These are phyloP conservation scores for Crioceris asparagi DNA, from an alignment of 2,888 invertebrate species.

Conservation along the genomic window DNA sequence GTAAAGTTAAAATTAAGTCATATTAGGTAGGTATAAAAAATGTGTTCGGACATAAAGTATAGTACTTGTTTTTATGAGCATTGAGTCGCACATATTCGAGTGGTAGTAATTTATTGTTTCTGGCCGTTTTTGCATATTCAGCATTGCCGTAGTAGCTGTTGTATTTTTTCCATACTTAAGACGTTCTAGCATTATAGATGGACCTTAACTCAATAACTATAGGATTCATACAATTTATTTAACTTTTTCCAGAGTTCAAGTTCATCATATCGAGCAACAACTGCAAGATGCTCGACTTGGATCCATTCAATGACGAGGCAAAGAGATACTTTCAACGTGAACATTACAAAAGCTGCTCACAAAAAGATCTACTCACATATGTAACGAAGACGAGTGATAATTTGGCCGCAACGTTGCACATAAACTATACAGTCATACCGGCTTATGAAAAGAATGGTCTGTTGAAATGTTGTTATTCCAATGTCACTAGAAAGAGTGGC, in stretches of 20 bases:
- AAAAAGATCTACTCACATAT: conserved; percentile 32
- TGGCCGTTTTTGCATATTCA: too few species aligned
- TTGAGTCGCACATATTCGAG: too few species aligned
- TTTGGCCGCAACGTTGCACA: conserved; percentile 26
- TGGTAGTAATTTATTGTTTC: too few species aligned
- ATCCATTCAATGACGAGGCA: conserved; percentile 47
- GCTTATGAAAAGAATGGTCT: conserved; percentile 26
- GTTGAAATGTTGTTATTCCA: conserved; percentile 29
- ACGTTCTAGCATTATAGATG: too few species aligned
- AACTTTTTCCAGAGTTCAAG: conserved; percentile 27
- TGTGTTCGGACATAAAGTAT: too few species aligned
- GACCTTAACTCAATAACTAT: too few species aligned
- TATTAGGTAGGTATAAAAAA: too few species aligned
- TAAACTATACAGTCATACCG: conserved; percentile 27
- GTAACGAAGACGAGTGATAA: conserved; percentile 26
- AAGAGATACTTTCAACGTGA: conserved; percentile 43
- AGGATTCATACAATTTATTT: too few species aligned
- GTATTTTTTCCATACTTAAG: too few species aligned
- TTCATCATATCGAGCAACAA: conserved; percentile 48
- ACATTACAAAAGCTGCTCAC: conserved; percentile 44
- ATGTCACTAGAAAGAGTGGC: conserved; percentile 22
- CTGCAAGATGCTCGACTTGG: conserved; percentile 52
- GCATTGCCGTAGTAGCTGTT: too few species aligned
- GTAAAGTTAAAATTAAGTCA: too few species aligned
- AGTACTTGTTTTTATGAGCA: too few species aligned